Evolutionary conservation across 2,113 vertebrate species (phyloP).

Genomic region (Lamprotornis superbus): DNA sequence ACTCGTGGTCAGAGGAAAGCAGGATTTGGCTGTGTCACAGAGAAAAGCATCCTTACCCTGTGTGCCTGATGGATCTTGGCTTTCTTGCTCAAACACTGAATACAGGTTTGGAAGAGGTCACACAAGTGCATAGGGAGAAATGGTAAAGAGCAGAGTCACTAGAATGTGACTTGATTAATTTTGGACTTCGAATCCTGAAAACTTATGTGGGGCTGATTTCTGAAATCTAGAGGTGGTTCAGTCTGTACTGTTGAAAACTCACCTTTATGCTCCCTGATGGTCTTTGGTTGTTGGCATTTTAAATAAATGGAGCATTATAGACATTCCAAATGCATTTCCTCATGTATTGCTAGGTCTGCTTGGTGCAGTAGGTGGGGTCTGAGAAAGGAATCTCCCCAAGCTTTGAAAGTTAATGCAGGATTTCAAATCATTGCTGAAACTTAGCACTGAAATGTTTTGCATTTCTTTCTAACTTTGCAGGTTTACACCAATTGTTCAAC

Average conservation of each 20-base stretch:
- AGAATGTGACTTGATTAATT: not conserved
- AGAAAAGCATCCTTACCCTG: not conserved
- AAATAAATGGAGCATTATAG: not conserved
- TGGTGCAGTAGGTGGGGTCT: not conserved
- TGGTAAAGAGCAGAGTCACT: not conserved
- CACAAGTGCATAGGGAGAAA: not conserved
- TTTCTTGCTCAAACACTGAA: not conserved
- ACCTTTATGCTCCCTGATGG: not conserved
- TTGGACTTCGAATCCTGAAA: not conserved
- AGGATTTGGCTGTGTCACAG: not conserved
- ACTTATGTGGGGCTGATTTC: not conserved
- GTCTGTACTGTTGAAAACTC: not conserved
- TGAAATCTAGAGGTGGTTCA: not conserved
- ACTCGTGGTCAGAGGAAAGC: not conserved
- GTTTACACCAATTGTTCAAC: not conserved
- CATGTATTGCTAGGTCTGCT: fast-evolving
- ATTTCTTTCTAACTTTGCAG: not conserved
- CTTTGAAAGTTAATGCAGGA: not conserved
- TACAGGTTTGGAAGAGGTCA: not conserved
- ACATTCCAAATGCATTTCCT: not conserved
- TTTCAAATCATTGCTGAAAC: not conserved
- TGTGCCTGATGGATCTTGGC: not conserved
- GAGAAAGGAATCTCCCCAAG: not conserved
- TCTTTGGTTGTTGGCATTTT: not conserved
- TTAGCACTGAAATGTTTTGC: not conserved